Evolutionary conservation across 2,113 vertebrate genomes (phyloP).

Genomic region (Oplegnathus fasciatus): DNA sequence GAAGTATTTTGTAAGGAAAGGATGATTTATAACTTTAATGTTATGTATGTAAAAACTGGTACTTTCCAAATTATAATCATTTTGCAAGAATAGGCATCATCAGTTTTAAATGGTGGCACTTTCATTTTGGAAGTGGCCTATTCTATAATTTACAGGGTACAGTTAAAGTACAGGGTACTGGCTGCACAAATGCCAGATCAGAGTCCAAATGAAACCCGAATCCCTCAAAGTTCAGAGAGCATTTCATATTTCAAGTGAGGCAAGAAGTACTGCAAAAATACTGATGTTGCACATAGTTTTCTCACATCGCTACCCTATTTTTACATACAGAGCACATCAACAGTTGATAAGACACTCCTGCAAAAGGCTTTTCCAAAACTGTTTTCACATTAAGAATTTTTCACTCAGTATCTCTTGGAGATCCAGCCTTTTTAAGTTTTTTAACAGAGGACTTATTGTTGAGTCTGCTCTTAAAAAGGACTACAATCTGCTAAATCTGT

Average conservation of each 20-base stretch:
- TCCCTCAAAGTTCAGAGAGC: conserved; percentile 18
- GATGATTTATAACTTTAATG: background rate
- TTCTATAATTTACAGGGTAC: conserved; percentile 65
- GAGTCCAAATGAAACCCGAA: conserved; percentile 26
- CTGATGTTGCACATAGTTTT: background rate
- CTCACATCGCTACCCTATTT: background rate
- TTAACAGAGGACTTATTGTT: background rate
- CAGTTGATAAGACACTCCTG: background rate
- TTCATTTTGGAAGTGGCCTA: conserved; percentile 23
- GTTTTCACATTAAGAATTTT: background rate
- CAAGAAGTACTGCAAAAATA: background rate
- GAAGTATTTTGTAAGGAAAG: background rate
- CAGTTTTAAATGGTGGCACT: background rate
- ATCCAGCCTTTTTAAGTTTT: conserved; percentile 23
- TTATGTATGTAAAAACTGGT: background rate
- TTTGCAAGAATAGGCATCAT: background rate
- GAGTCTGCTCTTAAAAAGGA: background rate
- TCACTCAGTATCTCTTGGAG: background rate
- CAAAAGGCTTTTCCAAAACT: conserved; percentile 4
- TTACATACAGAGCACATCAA: conserved; percentile 4
- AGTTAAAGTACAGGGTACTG: conserved; percentile 61
- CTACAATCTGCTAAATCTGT: background rate
- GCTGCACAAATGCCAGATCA: conserved; percentile 2
- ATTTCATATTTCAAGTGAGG: background rate
- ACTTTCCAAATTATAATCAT: background rate